Percentiles rank a stretch among this genome's conserved stretches.
Conservation (phyloP, 2,888 invertebrate species). For the Carabus problematicus region DNA sequence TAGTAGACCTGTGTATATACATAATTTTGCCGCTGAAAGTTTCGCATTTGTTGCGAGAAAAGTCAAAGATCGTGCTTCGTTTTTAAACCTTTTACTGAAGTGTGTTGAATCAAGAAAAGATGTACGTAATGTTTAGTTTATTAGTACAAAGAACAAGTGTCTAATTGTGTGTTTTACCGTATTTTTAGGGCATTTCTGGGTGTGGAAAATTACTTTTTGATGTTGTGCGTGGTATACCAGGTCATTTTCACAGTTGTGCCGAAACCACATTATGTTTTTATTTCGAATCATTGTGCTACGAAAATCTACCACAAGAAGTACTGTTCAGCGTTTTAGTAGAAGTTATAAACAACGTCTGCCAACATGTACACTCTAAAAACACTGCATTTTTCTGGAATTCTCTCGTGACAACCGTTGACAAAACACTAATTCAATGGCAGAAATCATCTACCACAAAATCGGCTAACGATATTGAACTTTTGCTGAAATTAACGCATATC, state of each 20-base stretch:
- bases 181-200: constrained; percentile 74
- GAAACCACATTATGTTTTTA: constrained; percentile 73
- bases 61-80: constrained; percentile 78
- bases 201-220: constrained; percentile 90
- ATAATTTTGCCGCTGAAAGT: constrained; percentile 94
- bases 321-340: constrained; percentile 72
- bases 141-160: constrained; percentile 6
- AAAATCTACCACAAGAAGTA: constrained; percentile 62
- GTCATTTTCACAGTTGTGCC: constrained; percentile 86
- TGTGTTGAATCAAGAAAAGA: constrained; percentile 71
- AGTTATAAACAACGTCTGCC: constrained; percentile 69
- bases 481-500: constrained; percentile 68
- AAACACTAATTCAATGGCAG: constrained; percentile 47
- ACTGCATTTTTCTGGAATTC: constrained; percentile 72
- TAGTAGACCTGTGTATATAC: constrained; percentile 81
- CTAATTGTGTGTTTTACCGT: constrained; percentile 8
- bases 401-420: constrained; percentile 56
- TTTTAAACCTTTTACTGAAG: constrained; percentile 73
- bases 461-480: constrained; percentile 54
- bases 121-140: constrained; percentile 62
- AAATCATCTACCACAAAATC: constrained; percentile 46
- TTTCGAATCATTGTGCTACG: constrained; percentile 67
- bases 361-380: constrained; percentile 69
- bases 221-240: constrained; percentile 81
- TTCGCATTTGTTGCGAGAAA: constrained; percentile 94